phyloP scores from a whole-genome alignment of 2,888 invertebrate genomes.

The Perithous albicinctus region DNA sequence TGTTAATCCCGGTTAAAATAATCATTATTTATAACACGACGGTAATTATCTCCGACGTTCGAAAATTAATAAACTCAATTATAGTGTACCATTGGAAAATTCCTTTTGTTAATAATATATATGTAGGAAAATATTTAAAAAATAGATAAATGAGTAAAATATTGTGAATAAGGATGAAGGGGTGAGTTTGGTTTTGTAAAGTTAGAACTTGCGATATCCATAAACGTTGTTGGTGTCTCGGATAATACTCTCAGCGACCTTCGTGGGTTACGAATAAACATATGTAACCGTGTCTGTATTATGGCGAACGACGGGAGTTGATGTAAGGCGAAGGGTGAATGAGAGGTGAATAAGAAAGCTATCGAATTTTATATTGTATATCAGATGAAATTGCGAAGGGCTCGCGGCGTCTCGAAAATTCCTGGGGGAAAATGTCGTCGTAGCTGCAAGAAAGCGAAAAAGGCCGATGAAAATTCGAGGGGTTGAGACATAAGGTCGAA shows the following conservation, averaged over 20 bases:
- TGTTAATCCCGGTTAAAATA: too few relatives aligned
- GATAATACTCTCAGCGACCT: background rate
- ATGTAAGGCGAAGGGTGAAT: background rate
- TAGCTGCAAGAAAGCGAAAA: background rate
- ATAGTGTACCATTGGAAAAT: too few relatives aligned
- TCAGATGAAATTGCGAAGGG: background rate
- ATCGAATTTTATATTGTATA: constrained; percentile 3
- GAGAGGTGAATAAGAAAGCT: background rate
- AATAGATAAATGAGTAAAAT: too few relatives aligned
- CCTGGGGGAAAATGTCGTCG: background rate
- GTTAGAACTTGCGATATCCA: background rate
- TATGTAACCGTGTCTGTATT: background rate
- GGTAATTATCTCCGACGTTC: too few relatives aligned
- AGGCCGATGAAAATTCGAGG: background rate
- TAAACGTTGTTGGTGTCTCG: background rate
- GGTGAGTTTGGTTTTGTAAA: background rate
- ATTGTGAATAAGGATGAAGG: background rate
- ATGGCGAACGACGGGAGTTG: background rate
- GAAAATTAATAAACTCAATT: too few relatives aligned
- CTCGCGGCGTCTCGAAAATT: background rate
- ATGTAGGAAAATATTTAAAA: too few relatives aligned
- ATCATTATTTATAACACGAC: too few relatives aligned
- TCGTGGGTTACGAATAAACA: background rate
- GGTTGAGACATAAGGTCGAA: background rate
- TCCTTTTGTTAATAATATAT: too few relatives aligned